Base-by-base conservation (phyloP, 2,888 invertebrate species). In the Beris chalybata region DNA sequence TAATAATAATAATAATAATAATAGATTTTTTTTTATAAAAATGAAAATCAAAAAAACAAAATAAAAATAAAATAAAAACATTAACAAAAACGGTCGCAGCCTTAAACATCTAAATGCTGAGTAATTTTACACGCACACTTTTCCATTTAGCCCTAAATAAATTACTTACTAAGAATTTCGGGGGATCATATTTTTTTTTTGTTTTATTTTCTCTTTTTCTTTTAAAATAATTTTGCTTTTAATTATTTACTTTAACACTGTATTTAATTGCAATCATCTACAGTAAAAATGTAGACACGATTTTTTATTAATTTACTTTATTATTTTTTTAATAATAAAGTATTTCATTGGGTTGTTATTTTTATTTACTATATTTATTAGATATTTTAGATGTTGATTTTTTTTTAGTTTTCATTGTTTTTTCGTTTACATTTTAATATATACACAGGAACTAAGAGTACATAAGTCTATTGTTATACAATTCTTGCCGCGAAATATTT, bases 361-460 rank as follows among this genome's bases (percentile, higher is more conserved):
- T 38, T 38, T 38, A 1, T 38, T 38, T 38, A 38, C 9, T 38
- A 38, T 38, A 22, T 22, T 22, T 22, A 22, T 22, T 22, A 22
- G 22, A 22, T 22, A 22, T 38, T 38, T 38, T 38, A 38, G 38
- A 38, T 38, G 1, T 38, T 38, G 9, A 3, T 32, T 4, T 59
- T 59, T 48, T 31, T 48, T 48, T 59, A 38, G 32, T 54, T 55
- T 63, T 64, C 29, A 22, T 22, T 22, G 1, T 22, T 38, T 38
- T 38, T 38, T 38, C 3, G 38, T 67, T 61, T 69, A 67, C 61
- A 66, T 65, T 66, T 22, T 57, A 67, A 67, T 69, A 67, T 69
- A 53, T 67, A 67, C 67, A 69, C 66, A 69, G 66, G 68, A 66
- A 66, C 68, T 58, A 66, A 64, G 64, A 59, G 58, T 69, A 69